phyloP scores from a whole-genome alignment of 2,888 invertebrate genomes.

The Nycteola revayana region DNA sequence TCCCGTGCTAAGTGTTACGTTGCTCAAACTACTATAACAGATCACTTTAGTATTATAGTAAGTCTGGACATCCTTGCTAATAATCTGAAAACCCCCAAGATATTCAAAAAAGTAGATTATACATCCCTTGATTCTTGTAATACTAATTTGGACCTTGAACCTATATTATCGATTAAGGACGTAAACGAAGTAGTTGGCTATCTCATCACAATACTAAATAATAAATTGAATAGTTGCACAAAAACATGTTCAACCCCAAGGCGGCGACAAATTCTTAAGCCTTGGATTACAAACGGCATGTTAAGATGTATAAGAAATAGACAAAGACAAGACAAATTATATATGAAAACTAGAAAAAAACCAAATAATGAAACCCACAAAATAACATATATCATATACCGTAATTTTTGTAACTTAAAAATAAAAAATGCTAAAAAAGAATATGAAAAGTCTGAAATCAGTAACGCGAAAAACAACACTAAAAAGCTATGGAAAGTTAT shows the following conservation, averaged over 20 bases:
- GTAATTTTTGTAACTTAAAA: not conserved
- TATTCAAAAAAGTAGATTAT: not conserved
- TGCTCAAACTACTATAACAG: not conserved
- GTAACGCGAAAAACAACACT: not conserved
- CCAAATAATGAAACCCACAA: not conserved
- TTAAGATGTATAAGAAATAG: slow-evolving; percentile 1
- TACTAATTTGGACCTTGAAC: not conserved
- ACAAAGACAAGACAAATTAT: no score
- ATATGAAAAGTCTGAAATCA: not conserved
- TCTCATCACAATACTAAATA: not conserved
- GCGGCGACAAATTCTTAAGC: not conserved
- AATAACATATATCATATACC: not conserved
- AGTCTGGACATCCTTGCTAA: not conserved
- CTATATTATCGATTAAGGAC: not conserved
- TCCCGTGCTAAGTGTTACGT: not conserved
- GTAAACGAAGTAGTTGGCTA: not conserved
- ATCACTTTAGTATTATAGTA: not conserved
- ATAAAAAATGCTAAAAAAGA: slow-evolving; percentile 1
- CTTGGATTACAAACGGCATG: not conserved
- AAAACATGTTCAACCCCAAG: not conserved
- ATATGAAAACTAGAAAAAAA: not conserved
- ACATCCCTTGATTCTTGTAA: not conserved
- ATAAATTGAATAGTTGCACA: not conserved
- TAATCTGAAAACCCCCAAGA: not conserved
- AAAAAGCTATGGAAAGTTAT: not conserved